Evolutionary conservation across 2,113 vertebrate genomes (phyloP).

Genomic region (Lamprologus ornatipinnis): DNA sequence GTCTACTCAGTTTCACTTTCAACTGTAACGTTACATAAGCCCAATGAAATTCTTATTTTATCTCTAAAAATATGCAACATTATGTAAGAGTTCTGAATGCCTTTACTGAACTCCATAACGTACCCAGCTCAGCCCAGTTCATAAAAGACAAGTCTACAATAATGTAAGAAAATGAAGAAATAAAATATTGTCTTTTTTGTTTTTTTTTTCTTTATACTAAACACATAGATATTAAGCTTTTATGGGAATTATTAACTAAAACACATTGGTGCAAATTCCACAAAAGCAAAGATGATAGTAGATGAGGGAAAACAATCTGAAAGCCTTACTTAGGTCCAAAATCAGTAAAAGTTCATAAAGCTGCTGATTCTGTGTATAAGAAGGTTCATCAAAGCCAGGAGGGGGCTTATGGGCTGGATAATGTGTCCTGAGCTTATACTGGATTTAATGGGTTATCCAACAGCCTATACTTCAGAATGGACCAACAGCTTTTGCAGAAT

Average conservation of each 20-base stretch:
- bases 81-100: neutral
- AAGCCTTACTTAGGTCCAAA: neutral
- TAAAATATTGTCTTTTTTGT: neutral
- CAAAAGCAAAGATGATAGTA: neutral
- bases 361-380: neutral
- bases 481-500: neutral
- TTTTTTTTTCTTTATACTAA: neutral
- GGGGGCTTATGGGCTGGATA: neutral
- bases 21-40: neutral
- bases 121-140: neutral
- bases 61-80: neutral
- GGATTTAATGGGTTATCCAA: neutral
- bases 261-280: neutral
- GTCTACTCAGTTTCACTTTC: neutral
- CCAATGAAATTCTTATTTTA: neutral
- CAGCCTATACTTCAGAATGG: neutral
- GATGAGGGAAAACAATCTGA: neutral
- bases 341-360: neutral
- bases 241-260: neutral
- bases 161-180: neutral
- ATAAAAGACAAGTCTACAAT: neutral
- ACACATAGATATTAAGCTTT: neutral
- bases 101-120: neutral
- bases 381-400: neutral
- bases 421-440: neutral